Evolutionary conservation across 2,113 vertebrate species (phyloP).

Genomic region (Syngnathus typhle): DNA sequence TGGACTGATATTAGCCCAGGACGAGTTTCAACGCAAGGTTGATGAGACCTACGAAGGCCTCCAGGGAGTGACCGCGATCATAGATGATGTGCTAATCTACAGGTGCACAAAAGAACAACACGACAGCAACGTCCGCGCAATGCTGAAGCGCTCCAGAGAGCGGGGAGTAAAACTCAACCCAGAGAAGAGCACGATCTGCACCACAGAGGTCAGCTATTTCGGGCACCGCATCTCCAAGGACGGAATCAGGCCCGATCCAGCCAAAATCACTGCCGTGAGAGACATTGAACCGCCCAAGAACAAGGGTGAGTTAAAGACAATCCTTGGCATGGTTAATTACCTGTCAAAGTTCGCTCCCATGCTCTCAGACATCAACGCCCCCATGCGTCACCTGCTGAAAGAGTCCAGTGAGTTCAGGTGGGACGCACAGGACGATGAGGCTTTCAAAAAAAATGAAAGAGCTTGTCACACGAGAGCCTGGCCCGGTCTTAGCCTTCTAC

Average conservation of each 20-base stretch:
- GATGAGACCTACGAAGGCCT: slow-evolving; percentile 20
- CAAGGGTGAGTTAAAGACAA: slow-evolving; percentile 8
- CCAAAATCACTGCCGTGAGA: neutral
- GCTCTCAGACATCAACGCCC: neutral
- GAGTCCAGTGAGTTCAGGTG: neutral
- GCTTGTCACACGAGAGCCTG: neutral
- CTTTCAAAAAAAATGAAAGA: neutral
- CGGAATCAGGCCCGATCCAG: slow-evolving; percentile 19
- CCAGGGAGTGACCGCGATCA: neutral
- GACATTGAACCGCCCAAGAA: neutral
- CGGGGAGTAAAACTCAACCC: slow-evolving; percentile 19
- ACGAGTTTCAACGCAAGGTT: neutral
- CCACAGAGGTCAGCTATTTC: slow-evolving; percentile 27
- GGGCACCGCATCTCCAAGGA: slow-evolving; percentile 8
- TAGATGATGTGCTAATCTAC: slow-evolving; percentile 1
- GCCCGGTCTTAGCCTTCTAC: neutral
- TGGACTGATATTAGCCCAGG: too few relatives aligned
- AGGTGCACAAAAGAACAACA: slow-evolving; percentile 5
- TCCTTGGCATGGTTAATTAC: neutral
- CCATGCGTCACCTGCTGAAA: slow-evolving; percentile 4
- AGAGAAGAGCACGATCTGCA: slow-evolving; percentile 13
- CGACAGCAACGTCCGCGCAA: neutral
- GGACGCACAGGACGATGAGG: neutral
- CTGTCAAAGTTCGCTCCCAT: neutral
- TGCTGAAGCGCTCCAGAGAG: slow-evolving; percentile 9